Conservation (phyloP, 2,113 vertebrate genomes). For the Nerophis ophidion region DNA sequence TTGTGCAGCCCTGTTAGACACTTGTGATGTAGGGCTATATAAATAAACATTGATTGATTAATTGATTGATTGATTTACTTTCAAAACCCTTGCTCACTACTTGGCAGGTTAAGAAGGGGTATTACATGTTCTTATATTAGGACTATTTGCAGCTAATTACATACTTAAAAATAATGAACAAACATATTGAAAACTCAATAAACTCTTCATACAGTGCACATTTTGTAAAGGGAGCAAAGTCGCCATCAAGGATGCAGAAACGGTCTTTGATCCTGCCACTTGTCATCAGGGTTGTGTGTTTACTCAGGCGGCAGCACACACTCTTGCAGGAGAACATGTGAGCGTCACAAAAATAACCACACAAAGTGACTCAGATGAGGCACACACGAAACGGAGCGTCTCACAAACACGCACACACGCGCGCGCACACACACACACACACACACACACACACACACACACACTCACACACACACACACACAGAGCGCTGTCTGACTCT, state of each 20-base stretch:
- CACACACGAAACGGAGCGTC: background rate
- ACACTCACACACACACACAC: slow-evolving; percentile 14
- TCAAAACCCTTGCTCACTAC: too few relatives aligned
- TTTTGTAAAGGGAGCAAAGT: background rate
- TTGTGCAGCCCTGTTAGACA: too few relatives aligned
- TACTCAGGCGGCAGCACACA: slow-evolving; percentile 35
- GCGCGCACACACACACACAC: slow-evolving; percentile 17
- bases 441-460: background rate
- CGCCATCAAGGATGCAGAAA: slow-evolving; percentile 8
- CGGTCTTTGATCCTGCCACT: slow-evolving; percentile 14
- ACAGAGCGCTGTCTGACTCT: slow-evolving; percentile 33
- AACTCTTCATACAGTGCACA: slow-evolving; percentile 9
- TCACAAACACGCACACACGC: slow-evolving; percentile 20
- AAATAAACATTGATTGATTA: too few relatives aligned
- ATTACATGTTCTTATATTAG: too few relatives aligned
- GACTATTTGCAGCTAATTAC: background rate
- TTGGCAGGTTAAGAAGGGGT: background rate
- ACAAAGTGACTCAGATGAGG: background rate
- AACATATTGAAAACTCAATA: slow-evolving; percentile 15
- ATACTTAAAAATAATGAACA: background rate
- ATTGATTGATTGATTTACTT: too few relatives aligned
- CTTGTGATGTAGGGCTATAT: too few relatives aligned
- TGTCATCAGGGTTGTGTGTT: slow-evolving; percentile 37
- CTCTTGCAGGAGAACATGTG: slow-evolving; percentile 32
- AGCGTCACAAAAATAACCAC: slow-evolving; percentile 22